Evolutionary conservation across 2,888 invertebrate genomes (phyloP), one percentile per base, ranked within the genome.

Genomic region (Ceriagrion tenellum): DNA sequence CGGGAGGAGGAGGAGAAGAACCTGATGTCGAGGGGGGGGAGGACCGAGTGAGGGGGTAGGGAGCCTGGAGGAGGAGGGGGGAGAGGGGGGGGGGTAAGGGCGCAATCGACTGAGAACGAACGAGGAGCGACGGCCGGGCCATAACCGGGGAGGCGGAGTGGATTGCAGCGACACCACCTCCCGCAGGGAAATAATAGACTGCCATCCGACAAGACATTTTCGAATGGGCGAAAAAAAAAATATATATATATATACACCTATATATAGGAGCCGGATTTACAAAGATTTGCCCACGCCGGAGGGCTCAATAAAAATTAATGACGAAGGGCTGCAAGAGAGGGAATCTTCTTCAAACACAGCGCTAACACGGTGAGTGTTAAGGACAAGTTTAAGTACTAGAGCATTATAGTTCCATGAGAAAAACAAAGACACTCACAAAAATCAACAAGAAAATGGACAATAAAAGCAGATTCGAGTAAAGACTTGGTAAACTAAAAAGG

Each of bases 131-230:
- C 59, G 59, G 59, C 2, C 59, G 59, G 20, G 59, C 59, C 47
- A 47, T 47, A 47, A 47, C 47, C 47, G 13, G 74, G 74, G 74
- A 12, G n/a, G 35, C 10, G 18, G 12, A 16, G 30, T 30, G 74
- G 26, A 81, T 81, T 81, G 74, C 74, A 81, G 23, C 74, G 26
- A 81, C 74, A 81, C 74, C 74, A 35, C 30, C 74, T 35, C 74
- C 74, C 74, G 74, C 18, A 35, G 74, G 13, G 74, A 81, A 81
- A 81, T 81, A 81, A 81, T 81, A 81, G 74, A 81, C 30, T 81
- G 74, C 74, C 74, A 81, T 81, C 74, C 74, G 30, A 35, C 30
- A 81, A 81, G 74, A 81, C 74, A 81, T 81, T 23, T 81, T 81
- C 74, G 26, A 81, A 81, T 30, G 20, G 74, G 20, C 74, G 74